Base-by-base conservation (phyloP, 2,113 vertebrate genomes). In the Lepidothrix coronata region DNA sequence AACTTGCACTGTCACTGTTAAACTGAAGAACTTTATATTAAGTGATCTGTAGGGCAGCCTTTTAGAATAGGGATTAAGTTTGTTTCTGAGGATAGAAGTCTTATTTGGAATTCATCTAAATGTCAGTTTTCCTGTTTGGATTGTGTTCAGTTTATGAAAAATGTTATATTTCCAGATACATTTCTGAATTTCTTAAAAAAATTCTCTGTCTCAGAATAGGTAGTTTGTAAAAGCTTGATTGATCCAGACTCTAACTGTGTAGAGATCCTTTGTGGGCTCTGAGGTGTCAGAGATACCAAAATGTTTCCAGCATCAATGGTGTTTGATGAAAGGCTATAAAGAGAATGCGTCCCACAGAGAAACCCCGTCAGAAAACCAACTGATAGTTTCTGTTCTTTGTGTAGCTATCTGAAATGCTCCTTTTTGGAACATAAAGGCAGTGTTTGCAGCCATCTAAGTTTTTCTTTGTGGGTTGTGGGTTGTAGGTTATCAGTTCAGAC, bases 271-370 rank as follows among this genome's bases (percentile, higher is more conserved):
- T 91, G 48, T 78, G 84, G 61, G 25, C 87, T 89, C 30, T 59
- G 65, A 75, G 84, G 84, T 93, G 39, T 78, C 81, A 58, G 52
- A 54, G 30, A 33, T 63, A 72, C 5, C 30, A 63, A 48, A 84
- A 71, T 0, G 0, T 48, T 84, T 81, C 59, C 35, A 71, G 52
- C 57, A 78, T 91, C 0, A 0, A 27, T 77, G n/a, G 23, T 63
- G 7, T 66, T 89, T 91, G 81, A 92, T 88, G 67, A 79, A 78
- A 91, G 18, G 11, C 65, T 82, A 1, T 78, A 63, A 71, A 85
- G 74, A 78, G 39, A 95, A 63, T 10, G 12, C 52, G 41, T 85
- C 74, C 52, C 27, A 65, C 39, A 85, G 86, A 79, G 58, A 89
- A 90, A 71, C 33, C 46, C 91, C 79, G 55, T 31, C 75, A 55